Base-by-base conservation (phyloP, 2,888 invertebrate species). In the Phalera bucephala region DNA sequence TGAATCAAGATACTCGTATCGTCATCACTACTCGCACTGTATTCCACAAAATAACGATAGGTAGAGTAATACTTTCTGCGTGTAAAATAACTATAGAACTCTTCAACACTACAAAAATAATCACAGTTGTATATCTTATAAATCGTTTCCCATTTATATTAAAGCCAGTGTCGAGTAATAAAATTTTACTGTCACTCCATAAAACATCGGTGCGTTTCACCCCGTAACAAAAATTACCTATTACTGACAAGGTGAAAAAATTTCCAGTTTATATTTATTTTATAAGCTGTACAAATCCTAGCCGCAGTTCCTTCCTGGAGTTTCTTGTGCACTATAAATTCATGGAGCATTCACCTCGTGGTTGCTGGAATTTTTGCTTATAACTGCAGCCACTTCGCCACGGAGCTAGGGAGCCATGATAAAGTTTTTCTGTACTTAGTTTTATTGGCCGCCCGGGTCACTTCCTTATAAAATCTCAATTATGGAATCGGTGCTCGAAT, bases 301-400 rank as follows among this genome's bases (percentile, higher is more conserved):
- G 55, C 43, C 53, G 48, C 49, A 53, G 58, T 72, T 71, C 65
- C 66, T 70, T 70, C 66, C 64, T 62, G 45, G 38, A 64, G 65
- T 67, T 72, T 56, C 60, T 67, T 62, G 61, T 60, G 54, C 53
- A 58, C 63, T 65, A 72, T 72, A 72, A 75, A 74, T 75, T 75
- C 62, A 70, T 56, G 56, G 54, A 63, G 45, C 50, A 56, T 58
- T 57, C 39, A 28, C 38, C 33, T 34, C 40, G 38, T n/a, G n/a
- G n/a, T n/a, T n/a, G 38, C 55, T 57, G 17, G 57, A 61, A 67
- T 64, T 71, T 64, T 63, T 57, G 41, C 59, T 61, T 60, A 62
- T 54, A 60, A 46, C 55, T 45, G 34, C 36, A 34, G 46, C 37
- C 45, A 42, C 45, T 52, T 55, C 40, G 39, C 46, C 25, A 13